A percentile compares a stretch with the other conserved stretches of the same genome.
These are phyloP conservation scores for Acropternis orthonyx DNA, from an alignment of 2,797 vertebrate genomes.

Conservation along the genomic window DNA sequence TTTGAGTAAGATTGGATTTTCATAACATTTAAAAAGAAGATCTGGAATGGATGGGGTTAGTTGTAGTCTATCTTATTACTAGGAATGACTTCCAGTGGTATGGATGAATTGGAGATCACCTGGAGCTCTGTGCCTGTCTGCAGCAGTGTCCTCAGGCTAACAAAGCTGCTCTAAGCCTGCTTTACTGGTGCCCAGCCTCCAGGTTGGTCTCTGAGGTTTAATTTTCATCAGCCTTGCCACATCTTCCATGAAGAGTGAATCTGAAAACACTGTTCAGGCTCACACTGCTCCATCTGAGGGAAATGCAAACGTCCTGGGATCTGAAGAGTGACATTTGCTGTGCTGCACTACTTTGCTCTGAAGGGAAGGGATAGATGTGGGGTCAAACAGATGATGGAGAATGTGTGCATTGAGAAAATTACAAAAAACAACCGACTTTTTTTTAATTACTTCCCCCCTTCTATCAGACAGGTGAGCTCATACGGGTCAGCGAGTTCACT, in stretches of 20 bases:
- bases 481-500: background rate
- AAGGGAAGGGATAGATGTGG: background rate
- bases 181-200: background rate
- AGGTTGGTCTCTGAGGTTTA: background rate
- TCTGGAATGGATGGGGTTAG: background rate
- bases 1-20: background rate
- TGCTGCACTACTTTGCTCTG: background rate
- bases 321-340: background rate
- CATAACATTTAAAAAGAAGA: background rate
- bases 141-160: background rate
- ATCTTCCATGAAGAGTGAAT: background rate
- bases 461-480: background rate
- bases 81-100: background rate
- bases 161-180: background rate
- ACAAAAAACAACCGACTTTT: background rate
- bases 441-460: background rate
- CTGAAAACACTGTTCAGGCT: background rate
- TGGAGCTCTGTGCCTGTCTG: background rate
- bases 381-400: background rate
- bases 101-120: background rate
- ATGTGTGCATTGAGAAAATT: background rate
- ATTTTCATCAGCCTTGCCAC: background rate
- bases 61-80: background rate
- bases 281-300: background rate
- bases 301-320: background rate